These are phyloP conservation scores for Cerastis leucographa DNA, from an alignment of 2,888 invertebrate genomes.

Conservation along the genomic window DNA sequence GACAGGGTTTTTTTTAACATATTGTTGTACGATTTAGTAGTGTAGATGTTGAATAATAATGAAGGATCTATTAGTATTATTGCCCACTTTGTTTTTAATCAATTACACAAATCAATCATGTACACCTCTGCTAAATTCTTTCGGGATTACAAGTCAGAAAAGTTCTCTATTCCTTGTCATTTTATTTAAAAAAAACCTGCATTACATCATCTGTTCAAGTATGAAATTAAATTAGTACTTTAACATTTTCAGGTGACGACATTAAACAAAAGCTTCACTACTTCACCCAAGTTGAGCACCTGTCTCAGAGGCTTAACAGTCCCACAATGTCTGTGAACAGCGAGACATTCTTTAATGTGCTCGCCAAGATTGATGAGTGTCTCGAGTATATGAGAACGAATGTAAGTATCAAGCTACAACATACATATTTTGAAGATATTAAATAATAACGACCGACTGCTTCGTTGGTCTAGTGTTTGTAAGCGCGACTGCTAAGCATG, in stretches of 20 bases:
- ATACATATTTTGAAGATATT: background rate
- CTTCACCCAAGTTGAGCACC: constrained; percentile 95
- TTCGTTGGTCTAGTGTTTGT: too few species aligned
- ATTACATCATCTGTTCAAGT: background rate
- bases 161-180: background rate
- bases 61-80: background rate
- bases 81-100: background rate
- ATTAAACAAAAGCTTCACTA: constrained; percentile 95
- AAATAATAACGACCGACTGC: background rate
- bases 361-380: constrained; percentile 96
- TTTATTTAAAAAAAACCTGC: background rate
- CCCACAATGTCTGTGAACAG: constrained; percentile 95
- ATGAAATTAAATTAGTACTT: background rate
- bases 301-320: constrained; percentile 95
- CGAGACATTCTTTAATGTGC: constrained; percentile 95
- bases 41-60: background rate
- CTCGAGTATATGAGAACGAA: constrained; percentile 95
- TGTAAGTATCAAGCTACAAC: constrained; percentile 88
- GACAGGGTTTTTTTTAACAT: too few species aligned
- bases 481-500: too few species aligned
- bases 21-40: too few species aligned
- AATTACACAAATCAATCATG: too few species aligned
- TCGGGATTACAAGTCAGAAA: background rate
- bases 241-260: constrained; percentile 87
- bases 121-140: background rate